Percentiles rank a stretch among this genome's conserved stretches.
Conservation (phyloP, 2,888 invertebrate species). For the Zele albiditarsus region DNA sequence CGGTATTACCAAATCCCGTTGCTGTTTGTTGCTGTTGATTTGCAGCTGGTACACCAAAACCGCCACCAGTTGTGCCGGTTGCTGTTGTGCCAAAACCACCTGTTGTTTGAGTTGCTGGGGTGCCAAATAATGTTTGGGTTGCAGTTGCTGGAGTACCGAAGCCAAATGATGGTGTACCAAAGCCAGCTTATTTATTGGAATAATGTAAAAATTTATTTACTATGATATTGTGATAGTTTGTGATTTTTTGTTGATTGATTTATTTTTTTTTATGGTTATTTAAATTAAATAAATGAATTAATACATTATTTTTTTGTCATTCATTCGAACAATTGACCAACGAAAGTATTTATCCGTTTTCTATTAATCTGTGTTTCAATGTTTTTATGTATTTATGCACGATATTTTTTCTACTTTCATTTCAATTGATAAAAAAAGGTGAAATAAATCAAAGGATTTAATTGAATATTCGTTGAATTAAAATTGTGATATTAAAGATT, state of each 20-base stretch:
- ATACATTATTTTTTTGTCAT: not conserved
- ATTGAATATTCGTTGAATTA: no score
- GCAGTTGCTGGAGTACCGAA: conserved; percentile 73
- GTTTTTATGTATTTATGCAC: not conserved
- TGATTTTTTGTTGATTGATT: no score
- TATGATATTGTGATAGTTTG: no score
- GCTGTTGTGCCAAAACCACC: conserved; percentile 71
- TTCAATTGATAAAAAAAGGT: not conserved
- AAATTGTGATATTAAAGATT: no score
- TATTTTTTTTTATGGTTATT: no score
- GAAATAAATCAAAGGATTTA: no score
- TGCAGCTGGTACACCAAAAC: conserved; percentile 66
- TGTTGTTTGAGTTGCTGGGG: conserved; percentile 64
- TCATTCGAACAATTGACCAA: not conserved
- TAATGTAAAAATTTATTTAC: no score
- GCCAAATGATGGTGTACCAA: conserved; percentile 71
- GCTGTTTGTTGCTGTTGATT: conserved; percentile 52
- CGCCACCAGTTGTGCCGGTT: conserved; percentile 64
- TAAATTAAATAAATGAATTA: not conserved
- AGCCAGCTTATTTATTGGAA: no score
- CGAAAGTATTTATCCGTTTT: not conserved
- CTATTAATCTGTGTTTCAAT: not conserved
- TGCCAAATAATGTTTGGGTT: conserved; percentile 75
- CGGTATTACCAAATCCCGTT: conserved; percentile 72
- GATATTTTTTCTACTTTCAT: not conserved